Base-by-base conservation (phyloP, 37 sponge, comb jelly and placozoan genomes). In the Axinella damicornis region DNA sequence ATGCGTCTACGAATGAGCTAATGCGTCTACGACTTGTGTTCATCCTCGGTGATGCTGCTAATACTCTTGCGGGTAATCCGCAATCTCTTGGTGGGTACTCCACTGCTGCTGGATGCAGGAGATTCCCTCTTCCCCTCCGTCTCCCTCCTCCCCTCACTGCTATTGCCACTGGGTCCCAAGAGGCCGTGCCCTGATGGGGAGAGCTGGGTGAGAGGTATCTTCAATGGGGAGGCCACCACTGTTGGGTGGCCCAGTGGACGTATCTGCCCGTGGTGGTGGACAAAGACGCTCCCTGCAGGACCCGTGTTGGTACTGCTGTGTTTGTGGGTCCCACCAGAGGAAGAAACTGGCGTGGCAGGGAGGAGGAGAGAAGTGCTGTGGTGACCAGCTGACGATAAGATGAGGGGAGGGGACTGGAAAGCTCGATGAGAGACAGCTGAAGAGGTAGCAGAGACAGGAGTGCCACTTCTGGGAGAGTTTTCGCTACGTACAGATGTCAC, bases 171-270 rank as follows among this genome's bases (percentile, higher is more conserved):
- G 33, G 33, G 11, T 64, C n/a, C 65, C 28, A 13, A 11, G n/a
- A 24, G 27, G 52, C 36, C 22, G 6, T 69, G 46, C 28, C 57
- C 58, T 12, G 62, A 64, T 1, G 40, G 71, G 4, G 82, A 72
- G 19, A 70, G 71, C 24, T 57, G 71, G 31, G 72, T 60, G 9
- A 80, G 31, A 30, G 81, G 81, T 5, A 69, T 19, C 58, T 85
- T 85, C 27, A 85, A 53, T 0, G 85, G 85, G 19, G 77, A 77
- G 68, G 87, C 87, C 12, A 86, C 78, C 34, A 86, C 87, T 12
- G 85, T 85, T 20, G 85, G 76, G 12, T 67, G 77, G 21, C 22
- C 25, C 34, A 66, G 37, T 20, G 66, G 25, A 21, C 64, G 27
- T 21, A 54, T 28, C n/a, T 73, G 41, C 31, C 60, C 74, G 19